These are phyloP conservation scores for Sardina pilchardus DNA, from an alignment of 2,113 vertebrate species.

Conservation along the genomic window DNA sequence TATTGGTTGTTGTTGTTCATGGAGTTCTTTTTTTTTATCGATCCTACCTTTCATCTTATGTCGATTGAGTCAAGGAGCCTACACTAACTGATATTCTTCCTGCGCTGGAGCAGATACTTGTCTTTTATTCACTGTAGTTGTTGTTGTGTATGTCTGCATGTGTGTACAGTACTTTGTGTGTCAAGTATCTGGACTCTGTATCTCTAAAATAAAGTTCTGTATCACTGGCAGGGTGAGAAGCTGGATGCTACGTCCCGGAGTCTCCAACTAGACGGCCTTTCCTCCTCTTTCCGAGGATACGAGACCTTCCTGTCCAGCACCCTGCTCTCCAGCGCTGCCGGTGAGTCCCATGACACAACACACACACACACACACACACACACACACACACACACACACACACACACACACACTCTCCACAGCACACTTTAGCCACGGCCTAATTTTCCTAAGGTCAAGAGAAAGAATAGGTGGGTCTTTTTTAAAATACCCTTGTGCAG, in stretches of 20 bases:
- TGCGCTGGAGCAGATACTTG: too few relatives aligned
- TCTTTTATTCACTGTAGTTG: too few relatives aligned
- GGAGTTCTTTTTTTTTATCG: not conserved
- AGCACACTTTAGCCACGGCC: not conserved
- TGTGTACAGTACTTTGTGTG: too few relatives aligned
- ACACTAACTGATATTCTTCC: too few relatives aligned
- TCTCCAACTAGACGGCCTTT: slow-evolving; percentile 63
- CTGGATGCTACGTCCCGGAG: slow-evolving; percentile 67
- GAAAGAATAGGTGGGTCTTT: not conserved
- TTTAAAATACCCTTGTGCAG: not conserved
- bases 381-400: not conserved
- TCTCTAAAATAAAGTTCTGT: not conserved
- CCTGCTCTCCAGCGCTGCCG: slow-evolving; percentile 64
- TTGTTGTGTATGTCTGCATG: too few relatives aligned
- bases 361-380: not conserved
- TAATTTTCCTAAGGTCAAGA: not conserved
- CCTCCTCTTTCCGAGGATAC: slow-evolving; percentile 69
- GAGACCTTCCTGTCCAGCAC: slow-evolving; percentile 71
- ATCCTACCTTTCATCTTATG: too few relatives aligned
- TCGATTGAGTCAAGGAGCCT: too few relatives aligned
- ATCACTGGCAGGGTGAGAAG: slow-evolving; percentile 74
- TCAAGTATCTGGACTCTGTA: too few relatives aligned
- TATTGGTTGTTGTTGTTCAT: not conserved
- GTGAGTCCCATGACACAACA: slow-evolving; percentile 72
- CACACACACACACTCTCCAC: not conserved